These are phyloP conservation scores for Zapus hudsonius DNA, from an alignment of 2,113 vertebrate genomes.

Conservation along the genomic window DNA sequence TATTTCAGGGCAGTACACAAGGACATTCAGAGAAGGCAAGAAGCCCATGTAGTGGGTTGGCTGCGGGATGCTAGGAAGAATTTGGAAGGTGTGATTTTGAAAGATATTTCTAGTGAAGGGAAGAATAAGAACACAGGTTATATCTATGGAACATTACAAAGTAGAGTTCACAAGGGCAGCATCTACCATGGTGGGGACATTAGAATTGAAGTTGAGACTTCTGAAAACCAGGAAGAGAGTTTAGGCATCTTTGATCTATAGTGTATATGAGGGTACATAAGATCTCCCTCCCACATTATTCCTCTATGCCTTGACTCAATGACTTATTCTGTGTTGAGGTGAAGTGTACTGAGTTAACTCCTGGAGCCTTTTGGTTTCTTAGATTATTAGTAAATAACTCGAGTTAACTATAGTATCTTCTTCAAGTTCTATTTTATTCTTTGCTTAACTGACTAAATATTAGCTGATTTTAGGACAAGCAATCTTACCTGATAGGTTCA, in stretches of 20 bases:
- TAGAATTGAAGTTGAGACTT: not conserved
- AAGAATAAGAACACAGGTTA: not conserved
- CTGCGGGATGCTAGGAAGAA: not conserved
- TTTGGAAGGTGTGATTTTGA: not conserved
- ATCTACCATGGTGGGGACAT: fast-evolving
- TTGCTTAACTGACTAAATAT: not conserved
- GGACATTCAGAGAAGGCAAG: not conserved
- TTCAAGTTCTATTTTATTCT: not conserved
- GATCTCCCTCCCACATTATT: not conserved
- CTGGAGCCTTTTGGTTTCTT: not conserved
- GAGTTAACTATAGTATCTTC: not conserved
- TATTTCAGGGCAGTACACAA: fast-evolving
- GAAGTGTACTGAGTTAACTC: not conserved
- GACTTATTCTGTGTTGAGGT: too few relatives aligned
- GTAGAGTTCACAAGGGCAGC: not conserved
- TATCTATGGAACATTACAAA: not conserved
- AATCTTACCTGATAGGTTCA: not conserved
- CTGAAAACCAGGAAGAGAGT: not conserved
- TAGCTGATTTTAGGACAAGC: not conserved
- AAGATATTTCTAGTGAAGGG: not conserved
- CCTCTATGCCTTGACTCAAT: not conserved
- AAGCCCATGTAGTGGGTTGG: fast-evolving
- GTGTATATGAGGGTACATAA: not conserved
- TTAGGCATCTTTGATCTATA: not conserved
- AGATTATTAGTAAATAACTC: not conserved